Evolutionary conservation across 2,113 vertebrate genomes (phyloP).

Genomic region (Aegypius monachus): DNA sequence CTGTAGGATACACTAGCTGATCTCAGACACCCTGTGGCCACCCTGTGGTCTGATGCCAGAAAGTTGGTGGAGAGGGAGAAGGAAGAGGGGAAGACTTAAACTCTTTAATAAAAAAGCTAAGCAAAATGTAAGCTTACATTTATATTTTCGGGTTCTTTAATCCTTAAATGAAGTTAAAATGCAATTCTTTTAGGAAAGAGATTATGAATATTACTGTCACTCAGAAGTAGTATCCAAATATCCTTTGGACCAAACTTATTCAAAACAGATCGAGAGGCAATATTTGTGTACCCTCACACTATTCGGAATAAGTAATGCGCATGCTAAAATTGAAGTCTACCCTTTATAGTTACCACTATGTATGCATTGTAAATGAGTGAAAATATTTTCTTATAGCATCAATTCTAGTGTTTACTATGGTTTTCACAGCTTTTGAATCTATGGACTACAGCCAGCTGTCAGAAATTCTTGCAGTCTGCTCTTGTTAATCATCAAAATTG

Average conservation of each 20-base stretch:
- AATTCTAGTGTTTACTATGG: conserved; percentile 23
- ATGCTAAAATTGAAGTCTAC: neutral
- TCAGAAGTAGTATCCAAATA: neutral
- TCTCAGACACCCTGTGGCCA: neutral
- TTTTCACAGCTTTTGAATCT: conserved; percentile 44
- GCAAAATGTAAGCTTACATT: neutral
- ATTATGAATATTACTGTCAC: neutral
- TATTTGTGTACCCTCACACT: conserved; percentile 6
- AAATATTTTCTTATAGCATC: conserved; percentile 22
- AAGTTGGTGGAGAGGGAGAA: neutral
- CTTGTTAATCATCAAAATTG: neutral
- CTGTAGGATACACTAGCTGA: neutral
- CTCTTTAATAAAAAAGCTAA: neutral
- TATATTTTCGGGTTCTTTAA: neutral
- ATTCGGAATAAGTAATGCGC: neutral
- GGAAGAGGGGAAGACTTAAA: neutral
- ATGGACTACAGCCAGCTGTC: conserved; percentile 37
- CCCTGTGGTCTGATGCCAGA: neutral
- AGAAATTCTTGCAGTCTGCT: conserved; percentile 21
- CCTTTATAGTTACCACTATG: neutral
- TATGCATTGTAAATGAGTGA: neutral
- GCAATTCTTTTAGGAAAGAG: neutral
- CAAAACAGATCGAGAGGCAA: neutral
- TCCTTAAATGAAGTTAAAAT: neutral
- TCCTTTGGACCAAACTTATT: neutral